Evolutionary conservation across 1,140 invertebrate species (phyloP), one percentile per base, ranked within the genome.

Genomic region (Fragariocoptes setiger): DNA sequence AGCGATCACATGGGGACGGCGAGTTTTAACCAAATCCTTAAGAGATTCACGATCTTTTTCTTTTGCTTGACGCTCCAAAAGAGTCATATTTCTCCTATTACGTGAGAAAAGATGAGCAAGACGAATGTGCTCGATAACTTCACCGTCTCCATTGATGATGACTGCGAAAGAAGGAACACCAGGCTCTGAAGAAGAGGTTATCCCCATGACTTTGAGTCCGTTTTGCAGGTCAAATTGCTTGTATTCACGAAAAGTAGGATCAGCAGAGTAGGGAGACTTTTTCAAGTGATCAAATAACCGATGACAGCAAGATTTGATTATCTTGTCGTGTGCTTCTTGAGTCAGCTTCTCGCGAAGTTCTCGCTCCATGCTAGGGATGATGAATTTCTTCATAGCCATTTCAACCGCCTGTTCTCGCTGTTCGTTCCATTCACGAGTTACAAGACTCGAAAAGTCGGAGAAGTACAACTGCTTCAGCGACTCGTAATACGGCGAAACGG

Each of bases 361-460:
- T 48, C 79, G 74, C 41, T 75, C 66, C 46, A 97, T 64, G 50
- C 77, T 74, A 0, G 83, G 85, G 51, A 82, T 73, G 0, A 97
- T 65, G 55, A 88, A 75, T 47, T 76, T 73, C 4, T 66, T 75
- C 5, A 94, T 62, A 0, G 86, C 82, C 39, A 77, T 62, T 47
- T 85, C 74, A 0, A 99, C 72, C 43, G 79, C 77, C 48, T 82
- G 71, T 0, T 69, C 68, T 21, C 90, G 63, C 38, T 92, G 52
- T 0, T 71, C 64, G 56, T 99, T 97, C 92, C 92, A 99, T 44
- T 86, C 77, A 53, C 92, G 75, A 0, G 92, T 86, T 48, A 75
- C 73, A 49, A 82, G 79, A 50, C 77, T 85, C 15, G 25, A 31
- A 31, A 31, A 31, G 25, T 31, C 25, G n/a, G 25, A 31, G n/a